Evolutionary conservation across 2,888 invertebrate genomes (phyloP).

Genomic region (Apotomis turbidana): DNA sequence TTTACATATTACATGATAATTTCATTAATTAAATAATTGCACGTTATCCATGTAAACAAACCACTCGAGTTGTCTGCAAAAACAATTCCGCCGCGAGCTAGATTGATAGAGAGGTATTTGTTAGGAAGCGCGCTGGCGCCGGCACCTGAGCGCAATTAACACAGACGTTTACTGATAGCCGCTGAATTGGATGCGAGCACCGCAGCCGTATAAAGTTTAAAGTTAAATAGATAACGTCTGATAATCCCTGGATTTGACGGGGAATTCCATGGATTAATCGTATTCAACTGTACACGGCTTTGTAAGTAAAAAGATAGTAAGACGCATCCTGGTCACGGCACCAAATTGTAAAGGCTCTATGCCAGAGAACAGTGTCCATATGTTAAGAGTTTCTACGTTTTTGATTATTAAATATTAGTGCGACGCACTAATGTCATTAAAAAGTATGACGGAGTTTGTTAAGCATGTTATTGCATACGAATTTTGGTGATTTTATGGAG

Average conservation of each 20-base stretch:
- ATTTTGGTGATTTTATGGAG: no score
- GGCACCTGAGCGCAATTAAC: conserved; percentile 55
- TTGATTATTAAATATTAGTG: no score
- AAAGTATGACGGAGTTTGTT: no score
- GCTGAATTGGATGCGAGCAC: neutral
- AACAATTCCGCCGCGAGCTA: conserved; percentile 33
- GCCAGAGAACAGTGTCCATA: neutral
- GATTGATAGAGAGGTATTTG: conserved; percentile 43
- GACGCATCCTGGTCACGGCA: neutral
- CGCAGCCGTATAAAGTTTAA: conserved; percentile 10
- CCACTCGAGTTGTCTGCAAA: conserved; percentile 35
- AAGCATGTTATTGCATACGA: no score
- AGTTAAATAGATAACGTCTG: conserved; percentile 4
- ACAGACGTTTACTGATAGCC: conserved; percentile 51
- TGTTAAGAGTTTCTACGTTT: no score
- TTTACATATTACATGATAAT: neutral
- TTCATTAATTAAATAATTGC: conserved; percentile 9
- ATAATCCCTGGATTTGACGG: neutral
- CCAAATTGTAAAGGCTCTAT: neutral
- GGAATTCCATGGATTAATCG: no score
- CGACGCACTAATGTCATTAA: no score
- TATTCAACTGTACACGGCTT: neutral
- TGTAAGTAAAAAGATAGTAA: no score
- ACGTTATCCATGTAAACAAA: conserved; percentile 31
- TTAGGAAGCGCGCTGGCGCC: conserved; percentile 33